Conservation (phyloP, 64 coral and sea anemone species). For the Actinia tenebrosa region DNA sequence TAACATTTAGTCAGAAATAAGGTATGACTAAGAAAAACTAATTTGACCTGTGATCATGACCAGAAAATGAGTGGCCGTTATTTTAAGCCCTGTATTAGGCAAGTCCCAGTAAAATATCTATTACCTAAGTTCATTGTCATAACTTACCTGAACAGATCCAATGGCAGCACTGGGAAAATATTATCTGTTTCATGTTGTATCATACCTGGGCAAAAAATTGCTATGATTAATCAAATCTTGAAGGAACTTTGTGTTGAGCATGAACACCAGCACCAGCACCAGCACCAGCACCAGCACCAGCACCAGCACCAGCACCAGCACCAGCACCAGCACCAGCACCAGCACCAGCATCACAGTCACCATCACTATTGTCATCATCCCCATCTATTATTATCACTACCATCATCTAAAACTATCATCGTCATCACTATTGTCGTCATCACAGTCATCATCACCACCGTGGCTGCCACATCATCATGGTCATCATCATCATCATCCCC, state of each 20-base stretch:
- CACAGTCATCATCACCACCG: too few species aligned
- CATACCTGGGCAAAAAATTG: not conserved
- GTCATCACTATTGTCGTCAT: too few species aligned
- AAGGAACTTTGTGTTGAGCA: not conserved
- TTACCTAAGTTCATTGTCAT: not conserved
- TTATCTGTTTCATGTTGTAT: constrained; percentile 12
- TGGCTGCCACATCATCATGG: too few species aligned
- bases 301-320: not conserved
- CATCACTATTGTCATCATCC: not conserved
- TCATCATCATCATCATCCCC: not conserved
- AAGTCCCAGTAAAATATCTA: too few species aligned
- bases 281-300: not conserved
- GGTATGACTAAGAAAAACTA: too few species aligned
- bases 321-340: not conserved
- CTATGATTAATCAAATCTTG: too few species aligned
- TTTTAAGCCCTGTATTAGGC: too few species aligned
- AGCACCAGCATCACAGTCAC: not conserved
- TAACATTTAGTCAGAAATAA: too few species aligned
- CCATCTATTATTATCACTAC: not conserved
- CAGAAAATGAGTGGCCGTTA: too few species aligned
- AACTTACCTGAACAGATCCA: constrained; percentile 24
- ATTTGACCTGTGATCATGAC: not conserved
- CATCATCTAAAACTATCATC: not conserved
- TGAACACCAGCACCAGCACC: not conserved
- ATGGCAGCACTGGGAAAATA: constrained; percentile 2